Evolutionary conservation across 2,888 invertebrate genomes (phyloP).

Genomic region (Hofmannophila pseudospretella): DNA sequence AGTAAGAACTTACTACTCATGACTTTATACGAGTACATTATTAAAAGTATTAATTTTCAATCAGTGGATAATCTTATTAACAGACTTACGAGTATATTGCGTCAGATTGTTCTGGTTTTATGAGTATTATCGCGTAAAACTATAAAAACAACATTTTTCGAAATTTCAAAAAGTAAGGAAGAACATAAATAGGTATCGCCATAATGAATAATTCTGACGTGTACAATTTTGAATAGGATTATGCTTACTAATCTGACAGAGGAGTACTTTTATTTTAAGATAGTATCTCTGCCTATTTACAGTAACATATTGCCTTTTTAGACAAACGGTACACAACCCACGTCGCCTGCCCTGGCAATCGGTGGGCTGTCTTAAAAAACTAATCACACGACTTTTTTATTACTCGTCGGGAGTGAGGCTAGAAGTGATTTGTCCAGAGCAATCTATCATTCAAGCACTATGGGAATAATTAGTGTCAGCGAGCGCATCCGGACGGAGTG

Average conservation of each 20-base stretch:
- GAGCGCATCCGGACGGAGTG: slow-evolving; percentile 67
- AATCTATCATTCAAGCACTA: slow-evolving; percentile 76
- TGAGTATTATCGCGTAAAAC: too few relatives aligned
- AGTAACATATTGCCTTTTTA: slow-evolving; percentile 58
- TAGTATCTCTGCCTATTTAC: slow-evolving; percentile 42
- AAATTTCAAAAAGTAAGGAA: too few relatives aligned
- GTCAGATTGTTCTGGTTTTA: too few relatives aligned
- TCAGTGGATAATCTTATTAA: too few relatives aligned
- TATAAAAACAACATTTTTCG: too few relatives aligned
- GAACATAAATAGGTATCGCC: too few relatives aligned
- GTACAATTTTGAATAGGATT: slow-evolving; percentile 49
- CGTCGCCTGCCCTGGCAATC: slow-evolving; percentile 57
- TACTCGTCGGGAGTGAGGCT: slow-evolving; percentile 53
- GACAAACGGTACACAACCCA: slow-evolving; percentile 43
- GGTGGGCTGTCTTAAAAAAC: slow-evolving; percentile 55
- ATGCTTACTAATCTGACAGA: slow-evolving; percentile 52
- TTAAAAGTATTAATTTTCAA: too few relatives aligned
- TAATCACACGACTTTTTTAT: slow-evolving; percentile 67
- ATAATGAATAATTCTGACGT: too few relatives aligned
- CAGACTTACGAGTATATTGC: too few relatives aligned
- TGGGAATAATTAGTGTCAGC: slow-evolving; percentile 77
- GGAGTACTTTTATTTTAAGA: slow-evolving; percentile 39
- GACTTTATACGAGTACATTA: too few relatives aligned
- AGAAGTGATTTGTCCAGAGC: slow-evolving; percentile 74
- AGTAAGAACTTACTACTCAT: neutral